phyloP scores from a whole-genome alignment of 2,797 vertebrate genomes.

The Enteromius argenteus region DNA sequence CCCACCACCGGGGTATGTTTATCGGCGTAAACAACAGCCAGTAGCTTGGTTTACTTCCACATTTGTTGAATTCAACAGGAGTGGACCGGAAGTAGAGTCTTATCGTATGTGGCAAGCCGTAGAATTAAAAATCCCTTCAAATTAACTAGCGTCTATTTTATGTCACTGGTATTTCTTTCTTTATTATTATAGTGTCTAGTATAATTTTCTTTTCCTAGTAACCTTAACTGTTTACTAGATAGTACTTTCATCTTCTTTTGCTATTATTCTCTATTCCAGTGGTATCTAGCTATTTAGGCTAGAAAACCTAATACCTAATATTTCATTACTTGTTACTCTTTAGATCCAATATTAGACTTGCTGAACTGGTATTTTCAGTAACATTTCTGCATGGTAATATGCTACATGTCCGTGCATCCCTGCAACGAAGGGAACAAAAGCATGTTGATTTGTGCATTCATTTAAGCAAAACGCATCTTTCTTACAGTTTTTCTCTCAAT shows the following conservation, averaged over 20 bases:
- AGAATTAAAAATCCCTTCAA: neutral
- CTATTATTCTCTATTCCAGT: neutral
- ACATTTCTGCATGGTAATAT: neutral
- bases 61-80: conserved; percentile 9
- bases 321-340: neutral
- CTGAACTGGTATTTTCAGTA: neutral
- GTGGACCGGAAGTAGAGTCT: conserved; percentile 23
- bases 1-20: conserved; percentile 12
- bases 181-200: neutral
- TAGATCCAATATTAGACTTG: neutral
- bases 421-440: neutral
- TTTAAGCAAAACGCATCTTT: neutral
- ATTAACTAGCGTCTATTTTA: neutral
- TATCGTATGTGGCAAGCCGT: neutral
- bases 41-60: conserved; percentile 4
- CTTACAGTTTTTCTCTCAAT: neutral
- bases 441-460: neutral
- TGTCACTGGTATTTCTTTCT: neutral
- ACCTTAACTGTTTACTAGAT: neutral
- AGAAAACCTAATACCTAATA: neutral
- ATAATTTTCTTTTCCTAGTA: neutral
- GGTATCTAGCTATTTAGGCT: neutral
- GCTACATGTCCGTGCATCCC: neutral
- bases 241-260: neutral
- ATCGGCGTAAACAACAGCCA: conserved; percentile 1